phyloP scores from a whole-genome alignment of 2,888 invertebrate genomes.

The Pachydiplax longipennis region DNA sequence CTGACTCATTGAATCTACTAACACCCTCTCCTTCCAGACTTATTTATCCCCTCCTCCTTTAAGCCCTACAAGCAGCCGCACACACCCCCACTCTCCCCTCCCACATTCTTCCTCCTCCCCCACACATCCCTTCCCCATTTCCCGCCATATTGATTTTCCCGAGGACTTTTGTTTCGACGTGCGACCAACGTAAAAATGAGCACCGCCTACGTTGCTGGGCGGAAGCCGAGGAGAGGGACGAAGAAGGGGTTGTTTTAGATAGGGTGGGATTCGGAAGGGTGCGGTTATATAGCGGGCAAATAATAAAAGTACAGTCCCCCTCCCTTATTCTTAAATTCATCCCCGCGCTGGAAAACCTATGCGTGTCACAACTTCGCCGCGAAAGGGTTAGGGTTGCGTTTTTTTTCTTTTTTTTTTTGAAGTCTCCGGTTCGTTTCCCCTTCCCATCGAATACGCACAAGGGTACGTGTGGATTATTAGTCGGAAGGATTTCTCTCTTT shows the following conservation, averaged over 20 bases:
- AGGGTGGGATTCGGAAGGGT: not conserved
- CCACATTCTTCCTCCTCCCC: not conserved
- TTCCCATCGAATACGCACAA: not conserved
- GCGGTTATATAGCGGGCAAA: not conserved
- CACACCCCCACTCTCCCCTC: not conserved
- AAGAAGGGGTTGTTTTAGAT: not conserved
- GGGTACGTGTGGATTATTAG: not conserved
- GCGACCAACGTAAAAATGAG: conserved; percentile 39
- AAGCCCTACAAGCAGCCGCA: not conserved
- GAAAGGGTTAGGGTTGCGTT: not conserved
- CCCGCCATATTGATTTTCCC: conserved; percentile 43
- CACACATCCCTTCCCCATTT: conserved; percentile 37
- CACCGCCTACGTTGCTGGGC: conserved; percentile 23
- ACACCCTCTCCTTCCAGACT: not conserved
- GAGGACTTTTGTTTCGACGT: conserved; percentile 43
- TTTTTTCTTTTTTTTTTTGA: no score
- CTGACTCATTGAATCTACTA: not conserved
- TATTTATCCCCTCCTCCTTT: not conserved
- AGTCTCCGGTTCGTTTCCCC: not conserved
- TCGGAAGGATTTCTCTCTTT: not conserved
- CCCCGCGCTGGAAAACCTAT: not conserved
- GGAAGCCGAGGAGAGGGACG: not conserved
- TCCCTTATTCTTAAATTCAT: not conserved
- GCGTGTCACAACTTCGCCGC: not conserved
- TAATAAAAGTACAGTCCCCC: not conserved